Conservation (phyloP, 2,113 vertebrate species). For the Formicarius rufipectus region DNA sequence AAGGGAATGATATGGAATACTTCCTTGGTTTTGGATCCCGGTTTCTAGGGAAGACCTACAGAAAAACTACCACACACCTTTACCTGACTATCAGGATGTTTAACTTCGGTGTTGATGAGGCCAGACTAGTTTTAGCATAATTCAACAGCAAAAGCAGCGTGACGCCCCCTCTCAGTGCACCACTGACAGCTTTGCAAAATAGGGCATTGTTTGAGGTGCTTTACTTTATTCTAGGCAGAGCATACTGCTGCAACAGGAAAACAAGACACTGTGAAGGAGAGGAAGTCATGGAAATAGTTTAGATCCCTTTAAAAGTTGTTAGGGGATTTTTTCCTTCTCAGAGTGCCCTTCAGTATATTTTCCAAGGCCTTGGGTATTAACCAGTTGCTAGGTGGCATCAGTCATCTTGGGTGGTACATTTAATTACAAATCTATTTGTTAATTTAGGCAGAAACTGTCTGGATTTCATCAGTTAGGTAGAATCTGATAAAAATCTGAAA, state of each 20-base stretch:
- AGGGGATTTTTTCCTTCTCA: neutral
- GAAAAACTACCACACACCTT: too few species aligned
- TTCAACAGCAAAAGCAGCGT: neutral
- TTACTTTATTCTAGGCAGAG: neutral
- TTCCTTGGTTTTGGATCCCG: too few species aligned
- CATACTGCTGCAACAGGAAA: neutral
- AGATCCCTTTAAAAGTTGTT: neutral
- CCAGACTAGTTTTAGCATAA: neutral
- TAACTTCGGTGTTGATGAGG: neutral
- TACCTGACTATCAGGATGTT: neutral
- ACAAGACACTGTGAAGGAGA: neutral
- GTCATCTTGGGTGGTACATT: neutral
- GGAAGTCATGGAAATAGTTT: neutral
- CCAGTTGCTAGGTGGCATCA: neutral
- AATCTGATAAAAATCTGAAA: neutral
- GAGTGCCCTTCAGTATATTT: neutral
- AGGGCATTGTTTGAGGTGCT: neutral
- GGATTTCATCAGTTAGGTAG: neutral
- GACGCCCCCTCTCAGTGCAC: neutral
- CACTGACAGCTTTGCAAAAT: neutral
- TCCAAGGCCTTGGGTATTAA: neutral
- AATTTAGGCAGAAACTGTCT: neutral
- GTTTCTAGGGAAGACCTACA: too few species aligned
- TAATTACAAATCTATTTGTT: neutral
- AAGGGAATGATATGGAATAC: too few species aligned